A percentile compares a stretch with the other conserved stretches of the same genome.
Conservation (phyloP, 2,888 invertebrate species). For the Choreutis nemorana region DNA sequence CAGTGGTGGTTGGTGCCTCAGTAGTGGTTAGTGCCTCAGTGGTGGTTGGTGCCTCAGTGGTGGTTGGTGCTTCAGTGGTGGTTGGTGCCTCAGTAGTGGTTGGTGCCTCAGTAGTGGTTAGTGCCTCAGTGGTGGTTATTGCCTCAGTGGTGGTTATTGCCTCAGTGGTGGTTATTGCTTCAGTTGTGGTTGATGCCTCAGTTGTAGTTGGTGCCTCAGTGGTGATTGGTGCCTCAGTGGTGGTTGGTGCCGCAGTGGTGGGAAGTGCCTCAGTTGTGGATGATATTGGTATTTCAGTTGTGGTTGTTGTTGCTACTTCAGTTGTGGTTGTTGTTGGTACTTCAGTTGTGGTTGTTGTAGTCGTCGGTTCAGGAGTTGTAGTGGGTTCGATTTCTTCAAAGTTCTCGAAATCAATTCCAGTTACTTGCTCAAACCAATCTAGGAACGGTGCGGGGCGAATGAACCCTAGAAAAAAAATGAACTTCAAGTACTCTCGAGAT, state of each 20-base stretch:
- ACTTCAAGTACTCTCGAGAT: not conserved
- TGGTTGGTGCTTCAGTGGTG: conserved; percentile 8
- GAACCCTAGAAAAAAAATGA: conserved; percentile 28
- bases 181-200: conserved; percentile 4
- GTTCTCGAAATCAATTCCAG: conserved; percentile 43
- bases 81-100: conserved; percentile 7
- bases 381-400: conserved; percentile 21
- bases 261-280: conserved; percentile 10
- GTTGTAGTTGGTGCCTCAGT: conserved; percentile 7
- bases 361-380: too few species aligned
- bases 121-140: conserved; percentile 9
- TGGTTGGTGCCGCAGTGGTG: conserved; percentile 5
- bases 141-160: conserved; percentile 10
- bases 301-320: too few species aligned
- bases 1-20: conserved; percentile 4
- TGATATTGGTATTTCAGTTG: too few species aligned
- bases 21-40: conserved; percentile 4
- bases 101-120: conserved; percentile 4
- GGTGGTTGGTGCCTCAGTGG: conserved; percentile 4
- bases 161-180: too few species aligned
- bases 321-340: too few species aligned
- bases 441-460: conserved; percentile 45
- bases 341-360: too few species aligned
- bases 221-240: conserved; percentile 2
- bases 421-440: conserved; percentile 31